phyloP scores from a whole-genome alignment of 1,140 invertebrate genomes.

The Marisa cornuarietis region DNA sequence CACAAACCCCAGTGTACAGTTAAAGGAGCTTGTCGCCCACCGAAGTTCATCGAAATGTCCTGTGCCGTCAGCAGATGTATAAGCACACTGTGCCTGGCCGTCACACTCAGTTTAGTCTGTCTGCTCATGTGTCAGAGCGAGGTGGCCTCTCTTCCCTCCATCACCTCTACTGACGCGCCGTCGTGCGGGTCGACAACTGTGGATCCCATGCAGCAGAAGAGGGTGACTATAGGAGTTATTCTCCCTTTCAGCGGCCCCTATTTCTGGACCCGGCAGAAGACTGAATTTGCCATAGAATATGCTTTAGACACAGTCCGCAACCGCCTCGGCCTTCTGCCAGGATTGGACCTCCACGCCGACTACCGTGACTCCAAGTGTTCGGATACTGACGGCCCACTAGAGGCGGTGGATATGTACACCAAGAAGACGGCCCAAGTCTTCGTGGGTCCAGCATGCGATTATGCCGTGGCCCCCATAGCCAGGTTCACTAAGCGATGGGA shows the following conservation, averaged over 20 bases:
- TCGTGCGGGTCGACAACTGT: no score
- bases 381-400: conserved; percentile 44
- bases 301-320: conserved; percentile 40
- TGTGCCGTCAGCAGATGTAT: no score
- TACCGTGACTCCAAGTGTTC: conserved; percentile 51
- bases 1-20: no score
- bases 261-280: conserved; percentile 37
- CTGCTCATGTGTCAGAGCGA: no score
- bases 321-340: conserved; percentile 31
- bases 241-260: conserved; percentile 35
- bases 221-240: conserved; percentile 39
- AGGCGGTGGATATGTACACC: conserved; percentile 55
- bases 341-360: conserved; percentile 29
- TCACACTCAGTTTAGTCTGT: no score
- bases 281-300: conserved; percentile 47
- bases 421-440: conserved; percentile 75
- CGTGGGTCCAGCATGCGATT: conserved; percentile 81
- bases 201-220: neutral
- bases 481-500: conserved; percentile 86
- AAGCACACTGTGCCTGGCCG: no score
- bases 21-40: no score
- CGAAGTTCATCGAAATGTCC: no score
- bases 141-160: no score
- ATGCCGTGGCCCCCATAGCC: conserved; percentile 89
- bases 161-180: no score